Evolutionary conservation across 2,113 vertebrate genomes (phyloP), one percentile per base, ranked within the genome.

Genomic region (Calonectris borealis): DNA sequence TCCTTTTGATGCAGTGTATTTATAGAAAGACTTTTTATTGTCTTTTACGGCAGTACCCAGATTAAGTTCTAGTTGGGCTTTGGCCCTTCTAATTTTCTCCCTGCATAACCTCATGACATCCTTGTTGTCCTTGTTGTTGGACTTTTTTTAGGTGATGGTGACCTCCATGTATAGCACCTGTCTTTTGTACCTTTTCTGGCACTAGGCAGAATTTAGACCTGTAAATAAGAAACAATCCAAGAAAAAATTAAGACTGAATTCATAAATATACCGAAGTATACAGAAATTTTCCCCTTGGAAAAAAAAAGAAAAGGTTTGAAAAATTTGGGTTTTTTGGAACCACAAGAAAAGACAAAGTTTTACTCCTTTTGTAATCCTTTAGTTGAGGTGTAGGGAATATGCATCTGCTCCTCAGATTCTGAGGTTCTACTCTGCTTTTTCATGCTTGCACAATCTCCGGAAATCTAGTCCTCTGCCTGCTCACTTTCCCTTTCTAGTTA

Each of bases 221-320:
- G 25, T 42, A 61, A 79, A 46, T 38, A 60, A 69, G 77, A 64
- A 73, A 73, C 31, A 38, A 46, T 64, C 61, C 19, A 48, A 90
- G 62, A 62, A 51, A 27, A 87, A 81, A 73, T 51, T 8, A 34
- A 83, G 78, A 55, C 6, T 6, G 9, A 82, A 32, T 70, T 49
- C 7, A 78, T 55, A 84, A 57, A 77, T 69, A 34, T 2, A 54
- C 8, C 71, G 15, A 54, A 22, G 11, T 13, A 21, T 22, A 27
- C 4, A 22, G 54, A 42, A 19, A 12, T 34, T 46, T 65, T 34
- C 7, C 20, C 2, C 6, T 15, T 8, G 12, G 25, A 1, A 2
- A 42, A 14, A 5, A 8, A 29, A 34, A 32, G 3, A n/a, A 6
- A 36, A 4, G 1, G 3, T 3, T 84, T 73, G 27, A 86, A 78